Percentiles rank a stretch among this genome's conserved stretches.
These are phyloP conservation scores for Otus sunia DNA, from an alignment of 2,113 vertebrate genomes.

Conservation along the genomic window DNA sequence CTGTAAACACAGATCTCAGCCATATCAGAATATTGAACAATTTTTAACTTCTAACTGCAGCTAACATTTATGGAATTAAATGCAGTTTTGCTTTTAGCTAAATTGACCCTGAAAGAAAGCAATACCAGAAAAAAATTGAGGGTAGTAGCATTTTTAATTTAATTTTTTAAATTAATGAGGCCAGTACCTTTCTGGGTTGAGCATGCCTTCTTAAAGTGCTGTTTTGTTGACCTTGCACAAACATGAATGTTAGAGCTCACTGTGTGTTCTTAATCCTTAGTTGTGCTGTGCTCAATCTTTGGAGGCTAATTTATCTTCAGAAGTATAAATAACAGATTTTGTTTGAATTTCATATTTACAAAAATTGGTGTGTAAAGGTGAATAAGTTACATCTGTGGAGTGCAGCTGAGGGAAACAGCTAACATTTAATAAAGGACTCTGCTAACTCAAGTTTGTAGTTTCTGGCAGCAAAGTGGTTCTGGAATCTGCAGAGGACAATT, in stretches of 20 bases:
- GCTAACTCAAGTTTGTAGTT: neutral
- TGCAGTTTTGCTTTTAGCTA: neutral
- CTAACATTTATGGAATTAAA: neutral
- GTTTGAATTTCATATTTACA: neutral
- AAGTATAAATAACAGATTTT: neutral
- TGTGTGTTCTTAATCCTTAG: neutral
- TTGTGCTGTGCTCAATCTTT: neutral
- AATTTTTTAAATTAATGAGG: neutral
- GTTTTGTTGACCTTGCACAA: neutral
- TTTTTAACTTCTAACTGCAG: neutral
- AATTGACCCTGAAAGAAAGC: neutral
- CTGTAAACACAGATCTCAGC: neutral
- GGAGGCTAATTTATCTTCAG: neutral
- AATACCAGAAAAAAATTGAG: neutral
- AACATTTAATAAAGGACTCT: neutral
- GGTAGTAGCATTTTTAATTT: neutral
- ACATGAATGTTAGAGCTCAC: neutral
- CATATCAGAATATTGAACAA: neutral
- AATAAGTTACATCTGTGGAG: neutral
- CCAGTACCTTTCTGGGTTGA: neutral
- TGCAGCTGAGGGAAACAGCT: neutral
- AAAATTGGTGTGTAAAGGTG: neutral
- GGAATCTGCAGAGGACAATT: neutral
- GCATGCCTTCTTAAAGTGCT: neutral
- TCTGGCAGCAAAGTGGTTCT: neutral